Conservation (phyloP, 2,888 invertebrate genomes). For the Sminthurinus aureus region DNA sequence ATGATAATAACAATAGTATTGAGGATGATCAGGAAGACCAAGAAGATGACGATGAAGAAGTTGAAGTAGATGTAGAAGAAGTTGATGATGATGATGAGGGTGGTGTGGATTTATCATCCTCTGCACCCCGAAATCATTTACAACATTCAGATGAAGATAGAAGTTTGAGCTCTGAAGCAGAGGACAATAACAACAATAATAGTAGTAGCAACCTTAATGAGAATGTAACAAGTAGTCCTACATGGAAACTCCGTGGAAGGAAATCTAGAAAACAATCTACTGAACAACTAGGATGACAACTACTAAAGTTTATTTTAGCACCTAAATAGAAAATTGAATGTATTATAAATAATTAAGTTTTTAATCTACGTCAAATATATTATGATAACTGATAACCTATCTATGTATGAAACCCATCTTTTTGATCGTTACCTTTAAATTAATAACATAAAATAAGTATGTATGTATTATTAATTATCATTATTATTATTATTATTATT, state of each 20-base stretch:
- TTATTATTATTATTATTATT: neutral
- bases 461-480: neutral
- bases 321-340: neutral
- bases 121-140: neutral
- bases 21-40: slow-evolving; percentile 52
- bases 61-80: slow-evolving; percentile 53
- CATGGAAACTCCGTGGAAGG: neutral
- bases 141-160: neutral
- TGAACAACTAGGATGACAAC: neutral
- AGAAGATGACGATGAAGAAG: slow-evolving; percentile 50
- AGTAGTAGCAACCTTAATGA: neutral
- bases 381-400: neutral
- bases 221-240: neutral
- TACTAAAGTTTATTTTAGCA: neutral
- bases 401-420: neutral
- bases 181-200: slow-evolving; percentile 7
- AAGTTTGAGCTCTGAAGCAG: neutral
- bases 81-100: slow-evolving; percentile 47
- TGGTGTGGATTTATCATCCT: slow-evolving; percentile 8
- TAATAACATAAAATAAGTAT: neutral
- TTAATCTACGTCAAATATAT: neutral
- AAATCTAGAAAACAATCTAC: neutral
- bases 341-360: neutral
- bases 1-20: slow-evolving; percentile 58
- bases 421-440: neutral